Evolutionary conservation across 2,113 vertebrate genomes (phyloP).

Genomic region (Cygnus buccinator): DNA sequence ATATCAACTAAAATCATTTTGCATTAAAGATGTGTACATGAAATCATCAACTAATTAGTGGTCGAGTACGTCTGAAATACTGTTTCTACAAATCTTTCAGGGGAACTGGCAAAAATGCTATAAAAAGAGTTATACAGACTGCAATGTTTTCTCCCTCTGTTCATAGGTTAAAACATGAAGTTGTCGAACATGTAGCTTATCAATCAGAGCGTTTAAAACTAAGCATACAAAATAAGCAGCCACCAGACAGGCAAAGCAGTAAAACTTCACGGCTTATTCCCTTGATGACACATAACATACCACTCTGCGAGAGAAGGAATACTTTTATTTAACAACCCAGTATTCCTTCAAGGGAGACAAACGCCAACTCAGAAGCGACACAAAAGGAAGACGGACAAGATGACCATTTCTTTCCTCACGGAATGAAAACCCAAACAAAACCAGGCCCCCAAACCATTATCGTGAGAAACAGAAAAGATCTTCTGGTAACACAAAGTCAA

Average conservation of each 20-base stretch:
- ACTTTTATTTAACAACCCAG: background rate
- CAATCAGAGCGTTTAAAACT: background rate
- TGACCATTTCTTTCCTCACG: background rate
- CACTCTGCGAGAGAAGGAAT: background rate
- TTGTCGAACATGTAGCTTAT: background rate
- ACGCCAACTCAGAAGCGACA: background rate
- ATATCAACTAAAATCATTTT: background rate
- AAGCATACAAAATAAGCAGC: background rate
- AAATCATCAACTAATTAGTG: background rate
- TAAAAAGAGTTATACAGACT: background rate
- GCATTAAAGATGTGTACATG: rapidly evolving
- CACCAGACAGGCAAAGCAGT: background rate
- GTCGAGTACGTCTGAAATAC: background rate
- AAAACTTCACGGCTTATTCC: background rate
- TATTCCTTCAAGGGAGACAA: background rate
- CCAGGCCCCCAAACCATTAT: background rate
- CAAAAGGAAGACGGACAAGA: background rate
- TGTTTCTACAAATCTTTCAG: background rate
- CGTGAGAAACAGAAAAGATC: background rate
- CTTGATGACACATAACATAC: background rate
- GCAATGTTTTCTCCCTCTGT: background rate
- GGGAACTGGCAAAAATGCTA: background rate
- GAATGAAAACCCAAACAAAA: background rate
- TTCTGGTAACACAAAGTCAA: background rate
- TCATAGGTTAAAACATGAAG: background rate